Percentiles rank a stretch among this genome's conserved stretches.
Evolutionary conservation across 2,888 invertebrate genomes (phyloP).

Genomic region (Hymenopus coronatus): DNA sequence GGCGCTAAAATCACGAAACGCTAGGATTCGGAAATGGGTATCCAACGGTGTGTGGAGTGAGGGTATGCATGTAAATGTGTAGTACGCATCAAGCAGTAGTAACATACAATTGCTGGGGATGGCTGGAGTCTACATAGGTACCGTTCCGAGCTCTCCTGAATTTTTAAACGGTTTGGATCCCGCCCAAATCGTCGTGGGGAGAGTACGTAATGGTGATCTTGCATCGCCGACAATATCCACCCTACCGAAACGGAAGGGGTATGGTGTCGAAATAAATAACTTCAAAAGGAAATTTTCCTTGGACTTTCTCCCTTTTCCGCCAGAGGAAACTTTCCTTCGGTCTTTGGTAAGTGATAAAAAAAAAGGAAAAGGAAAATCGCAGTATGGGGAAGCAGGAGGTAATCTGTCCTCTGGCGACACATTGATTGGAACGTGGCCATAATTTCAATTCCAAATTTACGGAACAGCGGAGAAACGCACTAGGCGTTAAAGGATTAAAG

Average conservation of each 20-base stretch:
- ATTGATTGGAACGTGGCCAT: neutral
- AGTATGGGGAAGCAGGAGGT: neutral
- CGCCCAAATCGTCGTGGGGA: neutral
- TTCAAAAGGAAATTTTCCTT: neutral
- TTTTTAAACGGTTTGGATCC: conserved; percentile 1
- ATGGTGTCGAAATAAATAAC: neutral
- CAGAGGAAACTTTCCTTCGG: neutral
- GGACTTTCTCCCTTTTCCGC: neutral
- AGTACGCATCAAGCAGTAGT: neutral
- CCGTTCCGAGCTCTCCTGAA: neutral
- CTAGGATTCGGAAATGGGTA: neutral
- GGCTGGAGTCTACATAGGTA: neutral
- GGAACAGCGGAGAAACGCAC: neutral
- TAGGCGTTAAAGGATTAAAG: neutral
- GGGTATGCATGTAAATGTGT: neutral
- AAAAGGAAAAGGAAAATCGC: neutral
- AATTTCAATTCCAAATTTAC: neutral
- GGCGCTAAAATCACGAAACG: neutral
- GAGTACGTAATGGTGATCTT: neutral
- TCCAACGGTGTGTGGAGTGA: neutral
- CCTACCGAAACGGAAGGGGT: neutral
- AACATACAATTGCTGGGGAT: neutral
- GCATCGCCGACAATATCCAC: neutral
- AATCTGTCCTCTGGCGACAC: neutral
- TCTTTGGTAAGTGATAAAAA: neutral